Evolutionary conservation across 2,113 vertebrate genomes (phyloP).

Genomic region (Oriolus oriolus): DNA sequence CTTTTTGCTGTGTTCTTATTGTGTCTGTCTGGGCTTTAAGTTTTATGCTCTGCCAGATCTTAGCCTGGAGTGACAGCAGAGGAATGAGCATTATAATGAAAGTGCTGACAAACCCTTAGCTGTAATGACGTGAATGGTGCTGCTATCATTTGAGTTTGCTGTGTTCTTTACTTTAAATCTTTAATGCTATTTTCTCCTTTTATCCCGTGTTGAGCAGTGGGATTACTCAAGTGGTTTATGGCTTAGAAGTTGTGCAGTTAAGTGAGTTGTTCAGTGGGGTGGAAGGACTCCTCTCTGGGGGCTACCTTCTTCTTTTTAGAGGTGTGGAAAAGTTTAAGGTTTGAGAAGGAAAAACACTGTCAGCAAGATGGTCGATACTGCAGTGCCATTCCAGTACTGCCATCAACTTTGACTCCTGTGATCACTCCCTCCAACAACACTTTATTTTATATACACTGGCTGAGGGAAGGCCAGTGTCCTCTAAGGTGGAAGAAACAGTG

Average conservation of each 20-base stretch:
- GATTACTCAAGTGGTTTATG: slow-evolving; percentile 53
- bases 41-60: slow-evolving; percentile 47
- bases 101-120: slow-evolving; percentile 57
- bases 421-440: not conserved
- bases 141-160: slow-evolving; percentile 45
- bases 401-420: not conserved
- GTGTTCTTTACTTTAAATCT: slow-evolving; percentile 58
- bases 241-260: slow-evolving; percentile 13
- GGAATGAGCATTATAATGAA: slow-evolving; percentile 55
- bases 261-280: slow-evolving; percentile 5
- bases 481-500: not conserved
- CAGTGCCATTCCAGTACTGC: not conserved
- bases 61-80: slow-evolving; percentile 54
- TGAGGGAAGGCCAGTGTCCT: not conserved
- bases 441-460: not conserved
- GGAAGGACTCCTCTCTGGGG: not conserved
- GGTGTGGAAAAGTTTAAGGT: not conserved
- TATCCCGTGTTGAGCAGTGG: slow-evolving; percentile 20
- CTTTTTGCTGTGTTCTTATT: slow-evolving; percentile 8
- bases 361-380: not conserved
- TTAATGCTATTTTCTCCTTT: slow-evolving; percentile 64
- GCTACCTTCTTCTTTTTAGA: not conserved
- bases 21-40: slow-evolving; percentile 31
- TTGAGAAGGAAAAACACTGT: not conserved
- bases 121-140: slow-evolving; percentile 30